Conservation (phyloP, 2,113 vertebrate species). For the Camarhynchus parvulus region DNA sequence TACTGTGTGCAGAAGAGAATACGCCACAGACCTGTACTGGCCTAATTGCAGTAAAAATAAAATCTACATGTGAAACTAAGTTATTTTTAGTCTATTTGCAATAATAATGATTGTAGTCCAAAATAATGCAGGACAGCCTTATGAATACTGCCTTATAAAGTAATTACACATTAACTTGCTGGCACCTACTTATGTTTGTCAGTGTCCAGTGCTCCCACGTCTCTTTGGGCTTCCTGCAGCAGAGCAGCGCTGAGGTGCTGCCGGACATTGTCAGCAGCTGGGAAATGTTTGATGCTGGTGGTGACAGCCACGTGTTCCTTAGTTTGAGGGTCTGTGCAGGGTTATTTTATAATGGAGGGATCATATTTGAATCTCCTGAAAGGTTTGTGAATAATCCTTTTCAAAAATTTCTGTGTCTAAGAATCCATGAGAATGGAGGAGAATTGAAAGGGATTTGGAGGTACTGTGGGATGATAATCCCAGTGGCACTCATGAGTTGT, state of each 20-base stretch:
- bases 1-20: fast-evolving
- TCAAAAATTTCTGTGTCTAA: not conserved
- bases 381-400: not conserved
- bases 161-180: not conserved
- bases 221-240: not conserved
- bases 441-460: not conserved
- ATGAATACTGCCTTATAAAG: not conserved
- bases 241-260: fast-evolving
- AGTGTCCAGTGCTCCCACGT: fast-evolving
- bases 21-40: not conserved
- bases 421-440: not conserved
- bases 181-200: not conserved
- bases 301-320: not conserved
- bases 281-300: not conserved
- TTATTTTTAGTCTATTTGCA: not conserved
- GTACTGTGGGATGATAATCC: not conserved
- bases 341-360: not conserved
- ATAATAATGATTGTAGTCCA: not conserved
- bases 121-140: not conserved
- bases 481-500: not conserved
- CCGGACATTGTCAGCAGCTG: not conserved
- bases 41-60: not conserved
- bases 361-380: not conserved
- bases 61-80: not conserved
- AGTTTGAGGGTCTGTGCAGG: not conserved